Percentiles rank a stretch among this genome's conserved stretches.
These are phyloP conservation scores for Galerucella pusilla DNA, from an alignment of 2,888 invertebrate genomes.

Conservation along the genomic window DNA sequence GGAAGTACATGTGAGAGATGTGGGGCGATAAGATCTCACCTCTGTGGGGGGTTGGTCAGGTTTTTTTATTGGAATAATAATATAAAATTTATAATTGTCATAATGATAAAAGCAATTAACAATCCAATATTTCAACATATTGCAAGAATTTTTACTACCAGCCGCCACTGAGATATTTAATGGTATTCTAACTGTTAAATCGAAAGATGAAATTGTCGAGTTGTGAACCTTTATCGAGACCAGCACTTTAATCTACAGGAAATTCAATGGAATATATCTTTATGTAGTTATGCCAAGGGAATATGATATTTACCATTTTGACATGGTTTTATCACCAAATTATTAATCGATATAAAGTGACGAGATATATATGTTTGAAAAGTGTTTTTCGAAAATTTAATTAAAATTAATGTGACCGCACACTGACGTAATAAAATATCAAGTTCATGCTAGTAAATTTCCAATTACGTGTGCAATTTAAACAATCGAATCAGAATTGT, in stretches of 20 bases:
- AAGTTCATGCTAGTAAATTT: neutral
- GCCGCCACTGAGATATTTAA: slow-evolving; percentile 1
- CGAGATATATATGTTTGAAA: neutral
- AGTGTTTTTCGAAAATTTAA: too few relatives aligned
- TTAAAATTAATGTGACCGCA: too few relatives aligned
- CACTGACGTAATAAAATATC: neutral
- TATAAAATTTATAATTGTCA: too few relatives aligned
- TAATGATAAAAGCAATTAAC: too few relatives aligned
- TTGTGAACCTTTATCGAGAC: slow-evolving; percentile 23
- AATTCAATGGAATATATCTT: slow-evolving; percentile 25
- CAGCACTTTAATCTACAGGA: slow-evolving; percentile 29
- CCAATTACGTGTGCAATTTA: neutral
- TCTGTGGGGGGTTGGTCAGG: too few relatives aligned
- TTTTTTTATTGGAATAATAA: too few relatives aligned
- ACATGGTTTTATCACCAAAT: slow-evolving; percentile 1
- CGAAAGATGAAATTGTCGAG: slow-evolving; percentile 26
- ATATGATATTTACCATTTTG: slow-evolving; percentile 11
- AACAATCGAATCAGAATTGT: neutral
- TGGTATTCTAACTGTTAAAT: slow-evolving; percentile 20
- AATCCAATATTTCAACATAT: too few relatives aligned
- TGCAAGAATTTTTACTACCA: too few relatives aligned
- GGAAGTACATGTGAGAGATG: too few relatives aligned
- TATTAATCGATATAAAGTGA: neutral
- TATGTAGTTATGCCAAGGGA: slow-evolving; percentile 8
- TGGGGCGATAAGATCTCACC: too few relatives aligned